Evolutionary conservation across 2,888 invertebrate genomes (phyloP).

Genomic region (Drosophila acutilabella): DNA sequence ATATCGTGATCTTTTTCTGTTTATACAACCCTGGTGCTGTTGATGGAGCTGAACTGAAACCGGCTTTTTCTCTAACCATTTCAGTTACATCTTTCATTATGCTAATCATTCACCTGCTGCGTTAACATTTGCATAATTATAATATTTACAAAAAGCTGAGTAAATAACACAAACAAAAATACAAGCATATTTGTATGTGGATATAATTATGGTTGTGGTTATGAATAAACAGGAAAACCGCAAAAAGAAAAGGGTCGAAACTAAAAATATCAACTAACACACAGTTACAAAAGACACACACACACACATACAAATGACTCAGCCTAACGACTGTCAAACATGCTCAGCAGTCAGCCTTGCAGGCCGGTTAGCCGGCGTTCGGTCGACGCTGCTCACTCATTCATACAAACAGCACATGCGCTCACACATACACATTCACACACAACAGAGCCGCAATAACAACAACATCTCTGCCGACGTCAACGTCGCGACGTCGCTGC

Average conservation of each 20-base stretch:
- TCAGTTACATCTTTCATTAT: constrained; percentile 40
- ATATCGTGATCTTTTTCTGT: constrained; percentile 35
- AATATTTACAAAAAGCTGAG: constrained; percentile 43
- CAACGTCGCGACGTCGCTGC: constrained; percentile 43
- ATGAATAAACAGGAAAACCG: constrained; percentile 43
- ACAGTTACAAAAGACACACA: constrained; percentile 10
- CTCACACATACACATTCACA: constrained; percentile 23
- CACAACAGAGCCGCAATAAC: constrained; percentile 59
- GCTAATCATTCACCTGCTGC: constrained; percentile 69
- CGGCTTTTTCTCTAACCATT: constrained; percentile 47
- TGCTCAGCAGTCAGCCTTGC: constrained; percentile 46
- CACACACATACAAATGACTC: constrained; percentile 58
- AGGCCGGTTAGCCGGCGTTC: constrained; percentile 57
- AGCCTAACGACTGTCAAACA: constrained; percentile 61
- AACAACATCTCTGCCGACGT: constrained; percentile 51
- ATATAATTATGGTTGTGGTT: constrained; percentile 13
- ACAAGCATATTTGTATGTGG: constrained; percentile 16
- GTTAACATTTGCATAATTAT: constrained; percentile 67
- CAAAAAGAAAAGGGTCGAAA: constrained; percentile 47
- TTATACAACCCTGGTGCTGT: constrained; percentile 38
- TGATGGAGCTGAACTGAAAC: constrained; percentile 22
- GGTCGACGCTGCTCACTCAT: constrained; percentile 56
- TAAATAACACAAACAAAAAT: constrained; percentile 23
- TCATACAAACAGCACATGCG: constrained; percentile 60
- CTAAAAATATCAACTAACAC: constrained; percentile 60